Percentiles rank a stretch among this genome's conserved stretches.
phyloP scores from a whole-genome alignment of 2,797 vertebrate genomes.

The Gambusia yucatana region DNA sequence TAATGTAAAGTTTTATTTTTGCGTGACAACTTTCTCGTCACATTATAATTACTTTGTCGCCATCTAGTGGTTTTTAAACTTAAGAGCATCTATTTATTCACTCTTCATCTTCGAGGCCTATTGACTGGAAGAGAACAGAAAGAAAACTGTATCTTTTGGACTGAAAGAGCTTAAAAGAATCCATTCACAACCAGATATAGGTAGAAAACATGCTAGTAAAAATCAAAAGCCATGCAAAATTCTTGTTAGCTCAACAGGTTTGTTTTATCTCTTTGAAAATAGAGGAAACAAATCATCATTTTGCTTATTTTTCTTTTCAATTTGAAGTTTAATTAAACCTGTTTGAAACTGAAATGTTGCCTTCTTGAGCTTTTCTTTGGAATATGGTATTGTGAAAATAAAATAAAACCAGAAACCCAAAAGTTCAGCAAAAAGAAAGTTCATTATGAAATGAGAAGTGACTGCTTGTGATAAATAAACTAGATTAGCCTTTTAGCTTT shows the following conservation, averaged over 20 bases:
- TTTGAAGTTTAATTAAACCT: not conserved
- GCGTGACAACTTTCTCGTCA: not conserved
- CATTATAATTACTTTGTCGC: conserved; percentile 12
- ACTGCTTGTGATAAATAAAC: conserved; percentile 35
- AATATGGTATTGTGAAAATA: not conserved
- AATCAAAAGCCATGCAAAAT: not conserved
- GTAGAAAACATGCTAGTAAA: not conserved
- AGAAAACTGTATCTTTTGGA: not conserved
- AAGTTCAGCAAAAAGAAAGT: not conserved
- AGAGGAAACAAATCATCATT: not conserved
- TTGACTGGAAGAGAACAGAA: not conserved
- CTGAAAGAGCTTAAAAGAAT: not conserved
- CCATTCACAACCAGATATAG: not conserved
- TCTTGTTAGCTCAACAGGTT: not conserved
- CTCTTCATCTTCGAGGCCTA: not conserved
- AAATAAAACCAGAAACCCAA: not conserved
- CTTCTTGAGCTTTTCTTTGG: not conserved
- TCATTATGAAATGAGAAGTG: conserved; percentile 5
- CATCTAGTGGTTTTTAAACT: conserved; percentile 55
- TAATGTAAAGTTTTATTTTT: not conserved
- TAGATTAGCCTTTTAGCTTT: conserved; percentile 23
- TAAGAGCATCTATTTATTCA: conserved; percentile 19
- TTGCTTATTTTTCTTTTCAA: not conserved
- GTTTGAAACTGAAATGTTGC: not conserved
- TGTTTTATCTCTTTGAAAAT: not conserved